Evolutionary conservation across 2,797 vertebrate species (phyloP).

Genomic region (Xyrichtys novacula): DNA sequence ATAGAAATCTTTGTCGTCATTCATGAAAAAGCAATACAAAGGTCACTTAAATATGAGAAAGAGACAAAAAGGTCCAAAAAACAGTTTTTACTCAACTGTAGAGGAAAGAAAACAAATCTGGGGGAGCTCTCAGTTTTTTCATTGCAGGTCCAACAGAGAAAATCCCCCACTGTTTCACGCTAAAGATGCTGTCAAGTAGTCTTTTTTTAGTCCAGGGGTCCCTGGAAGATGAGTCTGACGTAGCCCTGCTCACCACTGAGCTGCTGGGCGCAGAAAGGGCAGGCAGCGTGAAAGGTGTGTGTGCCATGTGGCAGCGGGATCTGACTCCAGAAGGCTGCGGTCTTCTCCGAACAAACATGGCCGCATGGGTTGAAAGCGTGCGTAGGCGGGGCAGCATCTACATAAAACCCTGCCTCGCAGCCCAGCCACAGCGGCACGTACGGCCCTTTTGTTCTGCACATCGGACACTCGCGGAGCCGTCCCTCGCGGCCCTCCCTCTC

Average conservation of each 20-base stretch:
- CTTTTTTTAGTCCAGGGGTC: slow-evolving; percentile 97
- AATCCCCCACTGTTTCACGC: slow-evolving; percentile 11
- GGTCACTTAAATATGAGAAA: slow-evolving; percentile 85
- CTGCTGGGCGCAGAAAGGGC: slow-evolving; percentile 97
- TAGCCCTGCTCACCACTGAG: slow-evolving; percentile 93
- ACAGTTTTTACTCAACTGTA: slow-evolving; percentile 47
- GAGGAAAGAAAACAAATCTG: slow-evolving; percentile 44
- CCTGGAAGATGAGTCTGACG: slow-evolving; percentile 99
- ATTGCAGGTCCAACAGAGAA: slow-evolving; percentile 30
- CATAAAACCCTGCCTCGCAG: slow-evolving; percentile 96
- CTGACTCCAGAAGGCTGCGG: slow-evolving; percentile 96
- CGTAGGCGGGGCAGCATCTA: slow-evolving; percentile 96
- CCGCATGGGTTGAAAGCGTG: slow-evolving; percentile 96
- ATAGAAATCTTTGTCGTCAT: slow-evolving; percentile 84
- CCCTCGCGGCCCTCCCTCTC: slow-evolving; percentile 86
- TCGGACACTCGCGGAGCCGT: slow-evolving; percentile 95
- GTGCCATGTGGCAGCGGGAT: slow-evolving; percentile 98
- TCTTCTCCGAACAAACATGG: slow-evolving; percentile 98
- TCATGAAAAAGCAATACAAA: slow-evolving; percentile 86
- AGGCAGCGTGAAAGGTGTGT: slow-evolving; percentile 97
- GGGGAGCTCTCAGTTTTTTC: slow-evolving; percentile 28
- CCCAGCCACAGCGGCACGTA: slow-evolving; percentile 98
- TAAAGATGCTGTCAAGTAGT: slow-evolving; percentile 57
- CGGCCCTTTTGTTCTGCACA: slow-evolving; percentile 95
- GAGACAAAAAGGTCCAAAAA: slow-evolving; percentile 63